Conservation (phyloP, 2,888 invertebrate genomes). For the Melanchra persicariae region DNA sequence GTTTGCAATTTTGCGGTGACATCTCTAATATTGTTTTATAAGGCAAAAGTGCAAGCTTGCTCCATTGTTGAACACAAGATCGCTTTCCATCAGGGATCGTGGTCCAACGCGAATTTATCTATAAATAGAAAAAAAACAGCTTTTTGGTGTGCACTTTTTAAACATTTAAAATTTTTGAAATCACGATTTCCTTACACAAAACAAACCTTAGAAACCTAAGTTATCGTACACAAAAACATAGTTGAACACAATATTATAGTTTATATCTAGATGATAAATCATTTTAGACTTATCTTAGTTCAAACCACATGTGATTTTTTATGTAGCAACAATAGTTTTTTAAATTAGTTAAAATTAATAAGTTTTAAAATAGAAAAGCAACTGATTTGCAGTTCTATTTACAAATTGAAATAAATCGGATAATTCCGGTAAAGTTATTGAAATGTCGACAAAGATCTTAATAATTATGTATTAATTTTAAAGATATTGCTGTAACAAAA, state of each 20-base stretch:
- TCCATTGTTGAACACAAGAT: too few species aligned
- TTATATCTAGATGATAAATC: not conserved
- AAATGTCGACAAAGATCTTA: not conserved
- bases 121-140: too few species aligned
- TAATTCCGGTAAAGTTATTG: not conserved
- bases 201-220: not conserved
- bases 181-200: not conserved
- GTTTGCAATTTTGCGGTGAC: too few species aligned
- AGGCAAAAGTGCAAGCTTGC: too few species aligned
- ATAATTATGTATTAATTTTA: not conserved
- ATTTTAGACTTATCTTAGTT: slow-evolving; percentile 3
- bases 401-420: not conserved
- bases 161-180: not conserved
- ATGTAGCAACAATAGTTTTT: slow-evolving; percentile 4
- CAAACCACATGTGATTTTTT: slow-evolving; percentile 35
- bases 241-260: not conserved
- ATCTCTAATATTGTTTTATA: too few species aligned
- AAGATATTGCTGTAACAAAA: not conserved
- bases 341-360: slow-evolving; percentile 9
- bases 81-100: too few species aligned
- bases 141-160: not conserved
- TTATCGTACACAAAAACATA: slow-evolving; percentile 3
- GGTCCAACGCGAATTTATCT: too few species aligned
- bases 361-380: not conserved
- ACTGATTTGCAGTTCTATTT: not conserved